These are phyloP conservation scores for Agapornis canus DNA, from an alignment of 2,797 vertebrate species.

Conservation along the genomic window DNA sequence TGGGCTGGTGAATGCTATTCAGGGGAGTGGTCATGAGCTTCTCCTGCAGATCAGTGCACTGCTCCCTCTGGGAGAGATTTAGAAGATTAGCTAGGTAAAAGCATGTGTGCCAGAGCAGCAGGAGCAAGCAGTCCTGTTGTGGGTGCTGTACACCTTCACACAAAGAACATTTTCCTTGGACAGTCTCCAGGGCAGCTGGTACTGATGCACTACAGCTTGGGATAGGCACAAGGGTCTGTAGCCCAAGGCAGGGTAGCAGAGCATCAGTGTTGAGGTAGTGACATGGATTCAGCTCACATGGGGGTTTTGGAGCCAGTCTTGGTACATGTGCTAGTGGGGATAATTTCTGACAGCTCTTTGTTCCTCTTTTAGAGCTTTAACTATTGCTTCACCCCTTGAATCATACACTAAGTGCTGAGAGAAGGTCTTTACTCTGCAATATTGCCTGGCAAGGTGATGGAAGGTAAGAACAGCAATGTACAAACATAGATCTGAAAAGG, in stretches of 20 bases:
- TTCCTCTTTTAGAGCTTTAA: neutral
- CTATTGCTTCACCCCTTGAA: accelerated
- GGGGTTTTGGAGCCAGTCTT: neutral
- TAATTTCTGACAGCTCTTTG: neutral
- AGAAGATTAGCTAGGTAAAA: neutral
- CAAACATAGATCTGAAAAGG: neutral
- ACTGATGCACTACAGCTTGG: neutral
- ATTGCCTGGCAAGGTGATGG: neutral
- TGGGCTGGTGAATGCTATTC: neutral
- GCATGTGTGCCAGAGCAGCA: neutral
- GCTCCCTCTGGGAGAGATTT: neutral
- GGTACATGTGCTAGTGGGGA: accelerated
- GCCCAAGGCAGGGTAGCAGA: neutral
- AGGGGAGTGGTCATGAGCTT: neutral
- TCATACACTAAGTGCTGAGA: too few species aligned
- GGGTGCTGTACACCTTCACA: neutral
- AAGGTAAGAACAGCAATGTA: neutral
- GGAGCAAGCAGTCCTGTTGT: accelerated
- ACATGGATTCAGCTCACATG: neutral
- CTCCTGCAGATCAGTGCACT: neutral
- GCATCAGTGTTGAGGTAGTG: accelerated
- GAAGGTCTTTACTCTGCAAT: neutral
- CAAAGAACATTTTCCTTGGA: neutral
- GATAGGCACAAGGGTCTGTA: neutral
- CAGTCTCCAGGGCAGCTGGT: neutral